phyloP scores from a whole-genome alignment of 2,797 vertebrate species.

The Pseudochromis fuscus region DNA sequence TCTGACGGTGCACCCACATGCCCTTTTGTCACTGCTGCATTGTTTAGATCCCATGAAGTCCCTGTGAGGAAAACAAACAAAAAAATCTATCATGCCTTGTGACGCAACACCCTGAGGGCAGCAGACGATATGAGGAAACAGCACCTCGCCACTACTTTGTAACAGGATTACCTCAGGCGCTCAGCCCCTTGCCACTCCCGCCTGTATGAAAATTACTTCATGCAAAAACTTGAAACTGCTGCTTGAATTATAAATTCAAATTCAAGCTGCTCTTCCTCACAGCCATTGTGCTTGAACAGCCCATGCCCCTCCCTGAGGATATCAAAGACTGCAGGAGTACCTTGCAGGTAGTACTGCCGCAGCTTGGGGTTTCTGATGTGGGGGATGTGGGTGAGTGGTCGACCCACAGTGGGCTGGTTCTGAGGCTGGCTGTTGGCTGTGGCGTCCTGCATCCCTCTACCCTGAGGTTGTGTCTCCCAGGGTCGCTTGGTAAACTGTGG shows the following conservation, averaged over 20 bases:
- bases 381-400: slow-evolving; percentile 79
- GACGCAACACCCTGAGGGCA: slow-evolving; percentile 16
- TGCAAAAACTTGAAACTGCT: slow-evolving; percentile 28
- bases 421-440: slow-evolving; percentile 36
- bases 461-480: slow-evolving; percentile 70
- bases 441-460: slow-evolving; percentile 40
- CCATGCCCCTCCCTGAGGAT: neutral
- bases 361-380: slow-evolving; percentile 87
- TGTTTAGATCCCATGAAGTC: slow-evolving; percentile 66
- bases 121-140: slow-evolving; percentile 11
- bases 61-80: slow-evolving; percentile 44
- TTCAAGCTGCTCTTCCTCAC: slow-evolving; percentile 4
- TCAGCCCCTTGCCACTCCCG: neutral
- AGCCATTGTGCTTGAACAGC: slow-evolving; percentile 4
- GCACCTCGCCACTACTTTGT: neutral
- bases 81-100: neutral
- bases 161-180: neutral
- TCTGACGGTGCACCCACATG: slow-evolving; percentile 33
- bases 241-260: slow-evolving; percentile 22
- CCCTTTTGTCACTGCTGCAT: slow-evolving; percentile 41
- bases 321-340: slow-evolving; percentile 59
- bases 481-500: slow-evolving; percentile 76
- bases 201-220: slow-evolving; percentile 38
- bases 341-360: slow-evolving; percentile 87
- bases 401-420: slow-evolving; percentile 45